Evolutionary conservation across 2,888 invertebrate genomes (phyloP), one percentile per base, ranked within the genome.

Genomic region (Callimorpha dominula): DNA sequence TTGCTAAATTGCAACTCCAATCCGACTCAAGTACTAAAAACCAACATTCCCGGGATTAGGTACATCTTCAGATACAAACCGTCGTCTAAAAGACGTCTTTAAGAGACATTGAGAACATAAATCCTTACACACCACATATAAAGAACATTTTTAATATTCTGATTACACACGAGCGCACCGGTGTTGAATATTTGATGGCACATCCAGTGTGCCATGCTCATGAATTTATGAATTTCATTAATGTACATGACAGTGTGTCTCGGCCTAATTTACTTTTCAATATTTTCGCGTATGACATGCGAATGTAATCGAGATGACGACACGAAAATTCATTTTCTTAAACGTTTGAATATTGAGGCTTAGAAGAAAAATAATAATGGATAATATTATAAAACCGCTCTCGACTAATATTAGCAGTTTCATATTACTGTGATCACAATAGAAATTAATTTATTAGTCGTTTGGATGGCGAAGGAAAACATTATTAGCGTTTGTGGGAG

Each of bases 221-320:
- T 89, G 91, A 91, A 92, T 92, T 89, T 90, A 92, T 91, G 90
- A 91, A 91, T 90, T 82, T 85, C 87, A 91, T 92, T 91, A 91
- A 88, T 88, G 82, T 75, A 76, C 80, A 75, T 82, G 84, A 83
- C 81, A 81, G 77, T 78, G 74, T 78, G 73, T 78, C 77, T 81
- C 72, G 67, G 62, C 74, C 81, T 84, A 83, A 82, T 84, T 84
- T 83, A 71, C 78, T 79, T 84, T 81, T 81, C 78, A 74, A 82
- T 84, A 80, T 78, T 82, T 76, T 77, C 75, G 77, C 71, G 75
- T 70, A 43, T 15, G 64, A 62, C 62, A 67, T 49, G 62, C 60
- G 75, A 71, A 31, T 72, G 69, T 75, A 54, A 81, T 78, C 31
- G 75, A 73, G 81, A 76, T 62, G 71, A 70, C 64, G 63, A 73